Conservation (phyloP, 2,888 invertebrate species). For the Disparrhopalites patrizii region DNA sequence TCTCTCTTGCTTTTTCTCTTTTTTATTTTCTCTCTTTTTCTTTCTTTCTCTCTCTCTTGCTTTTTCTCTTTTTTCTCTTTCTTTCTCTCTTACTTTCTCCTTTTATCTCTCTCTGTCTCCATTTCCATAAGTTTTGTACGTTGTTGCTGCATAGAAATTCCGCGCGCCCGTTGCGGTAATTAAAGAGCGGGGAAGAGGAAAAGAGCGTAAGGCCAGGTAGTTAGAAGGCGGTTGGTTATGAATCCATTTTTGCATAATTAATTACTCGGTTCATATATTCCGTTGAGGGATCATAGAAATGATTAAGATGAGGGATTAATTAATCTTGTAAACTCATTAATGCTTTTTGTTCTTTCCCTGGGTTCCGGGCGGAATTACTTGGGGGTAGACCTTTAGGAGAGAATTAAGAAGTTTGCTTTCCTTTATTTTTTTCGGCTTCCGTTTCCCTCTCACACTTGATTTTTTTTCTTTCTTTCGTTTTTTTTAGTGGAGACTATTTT, state of each 20-base stretch:
- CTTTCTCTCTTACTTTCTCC: too few relatives aligned
- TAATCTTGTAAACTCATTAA: slow-evolving; percentile 2
- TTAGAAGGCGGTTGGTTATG: background rate
- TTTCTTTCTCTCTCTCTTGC: too few relatives aligned
- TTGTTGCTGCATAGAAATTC: too few relatives aligned
- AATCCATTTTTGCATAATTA: background rate
- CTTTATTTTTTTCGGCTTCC: background rate
- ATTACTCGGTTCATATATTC: too few relatives aligned
- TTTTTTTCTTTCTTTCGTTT: background rate
- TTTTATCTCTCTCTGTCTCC: too few relatives aligned
- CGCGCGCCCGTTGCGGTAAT: too few relatives aligned
- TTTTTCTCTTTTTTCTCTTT: too few relatives aligned
- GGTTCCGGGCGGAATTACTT: background rate
- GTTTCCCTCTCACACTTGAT: background rate
- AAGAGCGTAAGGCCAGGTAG: background rate
- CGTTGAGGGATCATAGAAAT: slow-evolving; percentile 3
- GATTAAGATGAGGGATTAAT: slow-evolving; percentile 3
- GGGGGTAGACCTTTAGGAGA: background rate
- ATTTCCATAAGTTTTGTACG: too few relatives aligned
- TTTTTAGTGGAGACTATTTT: too few relatives aligned
- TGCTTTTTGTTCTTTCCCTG: background rate
- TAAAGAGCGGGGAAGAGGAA: background rate
- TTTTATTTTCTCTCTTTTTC: too few relatives aligned
- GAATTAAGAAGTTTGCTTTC: background rate
- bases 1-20: too few relatives aligned